Percentiles rank a stretch among this genome's conserved stretches.
Conservation (phyloP, 2,888 invertebrate genomes). For the Lasioglossum malachurum region DNA sequence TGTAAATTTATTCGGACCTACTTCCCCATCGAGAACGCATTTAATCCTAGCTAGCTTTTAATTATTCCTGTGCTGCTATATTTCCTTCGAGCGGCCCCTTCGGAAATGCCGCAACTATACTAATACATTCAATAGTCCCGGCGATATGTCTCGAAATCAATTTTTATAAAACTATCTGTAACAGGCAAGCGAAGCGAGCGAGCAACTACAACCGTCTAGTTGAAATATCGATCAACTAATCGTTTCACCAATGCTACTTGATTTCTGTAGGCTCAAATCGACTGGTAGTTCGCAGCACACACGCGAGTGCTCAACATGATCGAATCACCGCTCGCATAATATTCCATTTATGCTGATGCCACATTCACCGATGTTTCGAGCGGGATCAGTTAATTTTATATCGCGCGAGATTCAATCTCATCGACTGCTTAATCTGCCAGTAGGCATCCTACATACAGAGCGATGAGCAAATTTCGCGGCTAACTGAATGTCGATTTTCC, state of each 20-base stretch:
- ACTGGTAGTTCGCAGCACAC: background rate
- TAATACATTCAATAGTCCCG: background rate
- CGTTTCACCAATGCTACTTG: background rate
- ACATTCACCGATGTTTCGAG: background rate
- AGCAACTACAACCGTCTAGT: too few species aligned
- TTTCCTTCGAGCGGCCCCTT: background rate
- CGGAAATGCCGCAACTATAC: background rate
- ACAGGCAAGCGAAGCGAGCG: too few species aligned
- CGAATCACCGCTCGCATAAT: background rate
- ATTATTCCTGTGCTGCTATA: background rate
- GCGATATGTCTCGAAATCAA: background rate
- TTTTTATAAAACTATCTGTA: background rate
- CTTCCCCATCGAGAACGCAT: background rate
- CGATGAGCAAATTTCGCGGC: background rate
- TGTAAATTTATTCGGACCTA: background rate
- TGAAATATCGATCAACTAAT: background rate
- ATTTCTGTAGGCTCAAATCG: background rate
- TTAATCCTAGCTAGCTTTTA: background rate
- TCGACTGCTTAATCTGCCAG: background rate
- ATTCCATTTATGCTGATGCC: background rate
- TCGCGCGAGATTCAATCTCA: background rate
- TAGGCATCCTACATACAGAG: background rate
- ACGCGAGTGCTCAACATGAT: background rate
- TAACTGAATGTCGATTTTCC: background rate
- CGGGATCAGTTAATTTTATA: background rate